Conservation (phyloP, 2,888 invertebrate genomes). For the Pollenia griseotomentosa region DNA sequence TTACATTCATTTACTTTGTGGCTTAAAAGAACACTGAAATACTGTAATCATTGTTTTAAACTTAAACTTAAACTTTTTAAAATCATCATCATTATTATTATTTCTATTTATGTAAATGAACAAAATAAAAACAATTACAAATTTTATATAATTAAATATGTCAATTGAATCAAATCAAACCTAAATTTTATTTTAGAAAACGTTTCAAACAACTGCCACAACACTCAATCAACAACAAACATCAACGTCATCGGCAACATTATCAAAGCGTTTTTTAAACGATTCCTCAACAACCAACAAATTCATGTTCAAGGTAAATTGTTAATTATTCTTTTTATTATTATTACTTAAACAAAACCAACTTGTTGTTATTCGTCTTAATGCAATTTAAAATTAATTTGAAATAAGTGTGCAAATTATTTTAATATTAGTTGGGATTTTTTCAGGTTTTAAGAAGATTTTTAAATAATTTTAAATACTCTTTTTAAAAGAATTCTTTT, state of each 20-base stretch:
- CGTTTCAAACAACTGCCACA: not conserved
- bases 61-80: too few species aligned
- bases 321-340: not conserved
- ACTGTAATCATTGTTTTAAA: not conserved
- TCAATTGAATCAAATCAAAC: conserved; percentile 34
- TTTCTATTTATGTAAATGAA: conserved; percentile 16
- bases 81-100: not conserved
- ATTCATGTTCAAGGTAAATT: conserved; percentile 54
- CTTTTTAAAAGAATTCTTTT: too few species aligned
- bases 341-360: not conserved
- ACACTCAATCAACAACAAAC: conserved; percentile 13
- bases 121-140: conserved; percentile 8
- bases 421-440: not conserved
- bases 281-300: not conserved
- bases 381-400: conserved; percentile 14
- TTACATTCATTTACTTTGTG: not conserved
- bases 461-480: too few species aligned
- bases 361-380: not conserved
- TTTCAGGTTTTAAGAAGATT: too few species aligned
- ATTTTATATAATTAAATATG: conserved; percentile 9
- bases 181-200: conserved; percentile 33
- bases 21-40: not conserved
- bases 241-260: not conserved
- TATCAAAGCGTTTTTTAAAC: not conserved
- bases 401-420: not conserved